phyloP scores from a whole-genome alignment of 2,888 invertebrate species.

The Eudemis profundana region DNA sequence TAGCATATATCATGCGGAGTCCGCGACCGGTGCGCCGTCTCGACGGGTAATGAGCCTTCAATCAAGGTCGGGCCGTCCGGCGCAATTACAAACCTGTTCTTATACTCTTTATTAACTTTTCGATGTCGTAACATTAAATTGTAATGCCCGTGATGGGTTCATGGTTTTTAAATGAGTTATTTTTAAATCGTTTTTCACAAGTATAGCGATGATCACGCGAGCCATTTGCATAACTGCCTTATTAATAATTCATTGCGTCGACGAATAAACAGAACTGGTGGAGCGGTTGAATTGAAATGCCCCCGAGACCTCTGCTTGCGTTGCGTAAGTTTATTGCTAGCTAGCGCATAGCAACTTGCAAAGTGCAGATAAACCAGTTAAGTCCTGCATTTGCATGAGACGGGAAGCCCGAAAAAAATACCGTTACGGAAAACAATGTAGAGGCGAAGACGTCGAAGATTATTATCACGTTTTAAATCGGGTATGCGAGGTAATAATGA shows the following conservation, averaged over 20 bases:
- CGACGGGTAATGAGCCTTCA: constrained; percentile 79
- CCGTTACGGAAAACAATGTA: constrained; percentile 41
- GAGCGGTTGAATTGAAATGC: constrained; percentile 29
- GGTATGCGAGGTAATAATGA: constrained; percentile 68
- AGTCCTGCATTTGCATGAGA: constrained; percentile 23
- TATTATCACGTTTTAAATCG: constrained; percentile 63
- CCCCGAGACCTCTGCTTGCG: constrained; percentile 28
- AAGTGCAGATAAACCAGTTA: constrained; percentile 22
- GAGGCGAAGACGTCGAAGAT: constrained; percentile 51
- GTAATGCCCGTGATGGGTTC: constrained; percentile 26
- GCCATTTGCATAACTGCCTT: constrained; percentile 27
- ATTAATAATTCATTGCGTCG: constrained; percentile 28
- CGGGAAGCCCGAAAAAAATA: constrained; percentile 32
- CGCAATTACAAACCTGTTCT: constrained; percentile 64
- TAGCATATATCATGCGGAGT: constrained; percentile 82
- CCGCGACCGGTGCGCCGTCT: constrained; percentile 71
- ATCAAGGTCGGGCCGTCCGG: constrained; percentile 76
- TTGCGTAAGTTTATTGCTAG: constrained; percentile 23
- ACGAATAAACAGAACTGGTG: constrained; percentile 21
- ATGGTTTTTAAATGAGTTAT: constrained; percentile 25
- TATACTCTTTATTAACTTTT: constrained; percentile 44
- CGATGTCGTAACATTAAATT: constrained; percentile 31
- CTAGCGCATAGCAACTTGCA: constrained; percentile 18
- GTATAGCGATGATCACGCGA: constrained; percentile 34
- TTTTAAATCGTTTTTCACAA: constrained; percentile 24